phyloP scores from a whole-genome alignment of 2,888 invertebrate genomes.

The Lottia gigantea region DNA sequence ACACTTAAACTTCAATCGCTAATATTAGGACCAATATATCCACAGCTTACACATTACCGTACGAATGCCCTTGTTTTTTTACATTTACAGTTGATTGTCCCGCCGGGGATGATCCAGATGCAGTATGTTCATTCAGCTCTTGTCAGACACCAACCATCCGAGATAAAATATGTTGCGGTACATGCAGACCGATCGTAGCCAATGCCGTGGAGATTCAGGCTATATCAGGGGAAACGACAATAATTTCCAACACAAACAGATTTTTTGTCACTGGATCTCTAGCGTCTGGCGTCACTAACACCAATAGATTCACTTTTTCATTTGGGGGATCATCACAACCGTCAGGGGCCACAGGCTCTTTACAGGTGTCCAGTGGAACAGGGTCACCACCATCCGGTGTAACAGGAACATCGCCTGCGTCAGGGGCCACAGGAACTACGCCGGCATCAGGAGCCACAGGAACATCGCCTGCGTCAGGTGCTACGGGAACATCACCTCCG shows the following conservation, averaged over 20 bases:
- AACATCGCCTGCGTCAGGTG: too few relatives aligned
- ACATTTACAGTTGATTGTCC: conserved; percentile 18
- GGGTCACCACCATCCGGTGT: not conserved
- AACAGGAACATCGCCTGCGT: not conserved
- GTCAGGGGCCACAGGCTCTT: not conserved
- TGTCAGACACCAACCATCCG: conserved; percentile 8
- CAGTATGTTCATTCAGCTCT: not conserved
- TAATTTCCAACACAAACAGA: too few relatives aligned
- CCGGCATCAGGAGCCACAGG: too few relatives aligned
- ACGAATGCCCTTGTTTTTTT: too few relatives aligned
- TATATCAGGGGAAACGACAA: not conserved
- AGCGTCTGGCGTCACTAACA: not conserved
- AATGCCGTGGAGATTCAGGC: not conserved
- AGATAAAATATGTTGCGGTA: conserved; percentile 18
- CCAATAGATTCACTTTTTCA: not conserved
- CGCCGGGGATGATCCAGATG: conserved; percentile 22
- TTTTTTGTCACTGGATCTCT: not conserved
- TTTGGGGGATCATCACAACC: not conserved
- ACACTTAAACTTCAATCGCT: too few relatives aligned
- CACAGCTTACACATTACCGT: too few relatives aligned
- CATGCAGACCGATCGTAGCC: conserved; percentile 13
- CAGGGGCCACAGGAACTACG: not conserved
- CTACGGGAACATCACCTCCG: too few relatives aligned
- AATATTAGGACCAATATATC: too few relatives aligned
- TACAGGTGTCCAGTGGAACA: too few relatives aligned